Base-by-base conservation (phyloP, 2,797 vertebrate species). In the Hozukius guyotensis region DNA sequence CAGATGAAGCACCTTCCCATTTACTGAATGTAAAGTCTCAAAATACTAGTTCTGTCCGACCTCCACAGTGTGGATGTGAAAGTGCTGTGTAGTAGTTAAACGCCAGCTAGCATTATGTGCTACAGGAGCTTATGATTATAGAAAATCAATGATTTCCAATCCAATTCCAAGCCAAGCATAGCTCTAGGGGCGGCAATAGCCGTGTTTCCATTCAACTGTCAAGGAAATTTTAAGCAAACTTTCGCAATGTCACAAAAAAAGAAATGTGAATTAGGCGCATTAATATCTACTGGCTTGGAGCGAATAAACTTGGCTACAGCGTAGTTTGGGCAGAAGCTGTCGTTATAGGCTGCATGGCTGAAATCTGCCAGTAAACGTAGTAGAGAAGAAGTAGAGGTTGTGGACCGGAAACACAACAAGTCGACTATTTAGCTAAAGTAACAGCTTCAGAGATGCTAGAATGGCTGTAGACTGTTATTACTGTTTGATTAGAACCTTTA, bases 31-130 rank as follows among this genome's bases (percentile, higher is more conserved):
- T 10, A 52, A 52, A 52, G 49, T 59, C 29, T 74, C 24, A n/a
- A 16, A 66, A 36, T 13, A 29, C 5, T 12, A 25, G 49, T 52
- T n/a, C 0, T 8, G 16, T 34, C n/a, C 0, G 18, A 74, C 31
- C 22, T 52, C 11, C 46, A 27, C 61, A 14, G 29, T 36, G 60
- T 25, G n/a, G 16, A 12, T 20, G 34, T 25, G 13, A 25, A 42
- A 34, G 31, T 22, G 60, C 0, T n/a, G 49, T 52, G 20, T 52
- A n/a, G 49, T 2, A 18, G 29, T 60, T 6, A 32, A 34, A 34
- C 0, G 13, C 7, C 27, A 20, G 8, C 16, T 0, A 12, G 1
- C 22, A 1, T 60, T 20, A 31, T 14, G 16, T 31, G 4, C 8
- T 25, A 10, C 18, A 52, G 49, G 18, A 29, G 16, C 4, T 49